Evolutionary conservation across 2,888 invertebrate genomes (phyloP).

Genomic region (Drosophila sordidapex): DNA sequence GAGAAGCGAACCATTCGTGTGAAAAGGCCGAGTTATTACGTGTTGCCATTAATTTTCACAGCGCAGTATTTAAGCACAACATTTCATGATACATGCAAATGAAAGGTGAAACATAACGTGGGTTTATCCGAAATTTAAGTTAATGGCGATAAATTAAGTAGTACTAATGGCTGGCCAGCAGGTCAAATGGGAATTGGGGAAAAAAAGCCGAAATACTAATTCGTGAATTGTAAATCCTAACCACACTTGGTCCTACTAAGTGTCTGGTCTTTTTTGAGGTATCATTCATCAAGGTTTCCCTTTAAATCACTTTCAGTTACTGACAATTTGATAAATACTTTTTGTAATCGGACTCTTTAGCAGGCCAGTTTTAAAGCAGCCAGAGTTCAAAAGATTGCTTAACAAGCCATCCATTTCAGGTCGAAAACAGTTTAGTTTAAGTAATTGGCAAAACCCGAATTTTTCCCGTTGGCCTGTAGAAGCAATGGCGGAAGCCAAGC

Average conservation of each 20-base stretch:
- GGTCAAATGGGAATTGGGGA: background rate
- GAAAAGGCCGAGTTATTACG: constrained; percentile 29
- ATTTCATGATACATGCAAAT: constrained; percentile 55
- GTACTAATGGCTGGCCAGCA: background rate
- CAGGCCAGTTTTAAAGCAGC: background rate
- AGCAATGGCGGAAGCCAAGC: background rate
- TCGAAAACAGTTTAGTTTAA: constrained; percentile 25
- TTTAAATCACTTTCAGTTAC: background rate
- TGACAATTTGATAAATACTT: background rate
- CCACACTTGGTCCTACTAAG: background rate
- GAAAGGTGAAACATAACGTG: constrained; percentile 26
- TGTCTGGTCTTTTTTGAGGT: background rate
- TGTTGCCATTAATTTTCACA: constrained; percentile 13
- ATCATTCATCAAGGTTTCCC: background rate
- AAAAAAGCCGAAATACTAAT: background rate
- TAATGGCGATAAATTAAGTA: constrained; percentile 17
- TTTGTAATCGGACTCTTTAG: background rate
- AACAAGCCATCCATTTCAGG: constrained; percentile 27
- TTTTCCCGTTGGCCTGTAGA: constrained; percentile 24
- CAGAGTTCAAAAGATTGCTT: constrained; percentile 5
- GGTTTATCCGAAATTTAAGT: constrained; percentile 41
- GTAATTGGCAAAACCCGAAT: constrained; percentile 41
- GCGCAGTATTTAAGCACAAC: background rate
- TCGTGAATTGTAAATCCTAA: background rate
- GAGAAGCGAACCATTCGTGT: constrained; percentile 10